These are phyloP conservation scores for Cheilosia soror DNA, from an alignment of 2,888 invertebrate genomes.

Conservation along the genomic window DNA sequence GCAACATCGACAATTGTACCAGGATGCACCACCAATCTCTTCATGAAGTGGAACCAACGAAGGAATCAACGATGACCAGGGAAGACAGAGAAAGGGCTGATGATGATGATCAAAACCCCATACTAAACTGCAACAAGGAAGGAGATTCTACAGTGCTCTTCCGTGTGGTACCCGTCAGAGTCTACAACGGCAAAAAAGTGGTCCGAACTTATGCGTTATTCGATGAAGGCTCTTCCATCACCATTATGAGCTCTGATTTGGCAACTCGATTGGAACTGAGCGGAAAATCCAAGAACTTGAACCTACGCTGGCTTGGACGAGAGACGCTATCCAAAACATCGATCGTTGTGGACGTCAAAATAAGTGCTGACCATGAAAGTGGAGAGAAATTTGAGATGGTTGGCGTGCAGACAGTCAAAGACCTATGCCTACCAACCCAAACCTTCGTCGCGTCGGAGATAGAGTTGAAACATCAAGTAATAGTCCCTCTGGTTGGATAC, in stretches of 20 bases:
- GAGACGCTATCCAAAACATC: constrained; percentile 4
- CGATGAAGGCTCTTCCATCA: constrained; percentile 55
- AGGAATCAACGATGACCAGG: no score
- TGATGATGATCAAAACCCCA: no score
- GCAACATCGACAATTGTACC: no score
- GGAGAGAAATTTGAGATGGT: neutral
- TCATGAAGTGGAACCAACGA: no score
- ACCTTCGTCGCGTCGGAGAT: no score
- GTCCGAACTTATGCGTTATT: constrained; percentile 35
- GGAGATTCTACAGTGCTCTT: constrained; percentile 2
- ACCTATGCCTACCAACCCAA: neutral
- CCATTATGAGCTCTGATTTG: constrained; percentile 37
- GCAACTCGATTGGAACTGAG: constrained; percentile 27
- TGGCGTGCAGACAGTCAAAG: neutral
- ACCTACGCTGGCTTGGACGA: constrained; percentile 16
- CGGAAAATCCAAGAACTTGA: constrained; percentile 45
- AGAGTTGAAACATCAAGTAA: no score
- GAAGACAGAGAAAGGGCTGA: no score
- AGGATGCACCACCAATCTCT: no score
- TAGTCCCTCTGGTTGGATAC: neutral
- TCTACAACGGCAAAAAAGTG: neutral
- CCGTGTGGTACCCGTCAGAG: constrained; percentile 41
- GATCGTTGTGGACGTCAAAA: neutral
- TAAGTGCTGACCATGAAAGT: constrained; percentile 10
- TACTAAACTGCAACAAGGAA: no score